These are phyloP conservation scores for Sitta carolinensis DNA, from an alignment of 2,797 vertebrate species.

Conservation along the genomic window DNA sequence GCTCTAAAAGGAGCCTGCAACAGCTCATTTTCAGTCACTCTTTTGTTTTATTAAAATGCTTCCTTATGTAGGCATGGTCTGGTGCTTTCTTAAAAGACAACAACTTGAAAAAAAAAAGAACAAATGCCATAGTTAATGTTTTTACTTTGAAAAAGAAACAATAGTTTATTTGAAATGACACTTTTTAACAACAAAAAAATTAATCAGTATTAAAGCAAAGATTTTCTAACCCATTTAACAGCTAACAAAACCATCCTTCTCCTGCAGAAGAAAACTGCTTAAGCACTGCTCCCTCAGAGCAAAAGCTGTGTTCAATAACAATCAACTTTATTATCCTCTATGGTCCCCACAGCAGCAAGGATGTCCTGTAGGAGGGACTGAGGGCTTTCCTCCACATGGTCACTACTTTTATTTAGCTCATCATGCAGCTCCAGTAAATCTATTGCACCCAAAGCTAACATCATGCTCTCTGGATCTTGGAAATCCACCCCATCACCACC, in stretches of 20 bases:
- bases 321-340: slow-evolving; percentile 78
- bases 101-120: background rate
- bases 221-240: background rate
- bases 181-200: background rate
- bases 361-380: slow-evolving; percentile 83
- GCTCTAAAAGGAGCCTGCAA: background rate
- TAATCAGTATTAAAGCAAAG: background rate
- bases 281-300: background rate
- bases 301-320: slow-evolving; percentile 77
- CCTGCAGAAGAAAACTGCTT: background rate
- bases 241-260: background rate
- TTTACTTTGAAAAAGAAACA: background rate
- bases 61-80: background rate
- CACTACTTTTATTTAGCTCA: slow-evolving; percentile 73
- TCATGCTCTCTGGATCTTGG: slow-evolving; percentile 41
- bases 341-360: slow-evolving; percentile 66
- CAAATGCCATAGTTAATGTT: background rate
- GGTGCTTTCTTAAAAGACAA: background rate
- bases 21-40: background rate
- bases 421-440: slow-evolving; percentile 72
- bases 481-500: background rate
- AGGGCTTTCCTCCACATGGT: slow-evolving; percentile 78
- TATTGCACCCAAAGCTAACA: slow-evolving; percentile 59
- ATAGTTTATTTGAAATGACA: background rate
- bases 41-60: background rate